Base-by-base conservation (phyloP, 2,888 invertebrate genomes). In the Aromia moschata region DNA sequence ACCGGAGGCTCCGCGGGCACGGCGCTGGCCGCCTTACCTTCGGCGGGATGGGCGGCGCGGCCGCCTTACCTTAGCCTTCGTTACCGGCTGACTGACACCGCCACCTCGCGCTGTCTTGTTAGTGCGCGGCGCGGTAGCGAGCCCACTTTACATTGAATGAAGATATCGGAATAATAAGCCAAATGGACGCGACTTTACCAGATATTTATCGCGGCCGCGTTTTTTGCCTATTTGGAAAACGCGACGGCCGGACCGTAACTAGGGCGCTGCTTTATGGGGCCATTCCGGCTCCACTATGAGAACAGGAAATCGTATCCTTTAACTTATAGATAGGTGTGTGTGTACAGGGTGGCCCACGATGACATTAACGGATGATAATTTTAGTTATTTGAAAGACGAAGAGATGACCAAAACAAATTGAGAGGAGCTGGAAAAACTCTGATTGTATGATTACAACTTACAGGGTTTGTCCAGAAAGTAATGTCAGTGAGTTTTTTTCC, bases 91-190 rank as follows among this genome's bases (percentile, higher is more conserved):
- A 80, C 75, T 80, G 80, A 80, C 79, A 77, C 76, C 70, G 77
- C 80, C 80, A 80, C 80, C 79, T 79, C 80, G 77, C 74, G 78
- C 77, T 77, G 79, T 79, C 80, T 80, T 80, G 80, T 80, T 80
- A 80, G 79, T 75, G 74, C 75, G 74, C 71, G 75, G 70, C 69
- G 69, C 71, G 71, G 62, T 62, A 62, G 64, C 74, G 70, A 64
- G 70, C 67, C 77, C 78, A 78, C 79, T 79, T 80, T 80, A 79
- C 80, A 80, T 80, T 80, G 77, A 80, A 80, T 80, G 80, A 79
- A 79, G 78, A 79, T 79, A 79, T 79, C 79, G 78, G 77, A 76
- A 79, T 79, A 79, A 79, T 79, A 79, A 78, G 76, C 77, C 73
- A 75, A 78, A 77, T 76, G 77, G 77, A 77, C 77, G 74, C 67